Conservation (phyloP, 2,113 vertebrate genomes). For the Anas platyrhynchos region DNA sequence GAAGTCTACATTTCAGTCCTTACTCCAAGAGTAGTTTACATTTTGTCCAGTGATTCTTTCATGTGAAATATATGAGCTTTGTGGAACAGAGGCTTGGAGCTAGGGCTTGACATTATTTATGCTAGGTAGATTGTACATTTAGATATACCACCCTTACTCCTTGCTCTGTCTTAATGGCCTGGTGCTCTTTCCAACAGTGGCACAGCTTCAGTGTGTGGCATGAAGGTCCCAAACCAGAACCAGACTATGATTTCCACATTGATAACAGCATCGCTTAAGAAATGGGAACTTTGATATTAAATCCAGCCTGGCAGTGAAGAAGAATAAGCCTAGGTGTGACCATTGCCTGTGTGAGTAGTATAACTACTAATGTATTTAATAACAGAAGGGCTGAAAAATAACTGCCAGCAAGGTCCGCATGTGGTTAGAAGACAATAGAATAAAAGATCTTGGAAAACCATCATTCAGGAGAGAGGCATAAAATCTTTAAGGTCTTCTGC, state of each 20-base stretch:
- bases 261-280: neutral
- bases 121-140: neutral
- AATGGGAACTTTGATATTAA: neutral
- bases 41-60: neutral
- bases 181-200: neutral
- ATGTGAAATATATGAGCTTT: neutral
- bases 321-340: neutral
- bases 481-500: neutral
- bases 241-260: neutral
- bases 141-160: neutral
- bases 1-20: neutral
- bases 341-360: neutral
- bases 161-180: neutral
- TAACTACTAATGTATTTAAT: neutral
- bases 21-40: neutral
- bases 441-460: slow-evolving; percentile 4
- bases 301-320: neutral
- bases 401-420: neutral
- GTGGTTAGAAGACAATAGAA: neutral
- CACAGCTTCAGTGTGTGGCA: neutral
- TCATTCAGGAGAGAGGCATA: neutral
- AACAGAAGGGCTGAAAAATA: neutral
- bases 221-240: neutral
- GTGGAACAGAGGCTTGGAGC: neutral
- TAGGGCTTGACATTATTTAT: neutral